A percentile compares a stretch with the other conserved stretches of the same genome.
Conservation (phyloP, 2,888 invertebrate genomes). For the Drosophila sordidula region DNA sequence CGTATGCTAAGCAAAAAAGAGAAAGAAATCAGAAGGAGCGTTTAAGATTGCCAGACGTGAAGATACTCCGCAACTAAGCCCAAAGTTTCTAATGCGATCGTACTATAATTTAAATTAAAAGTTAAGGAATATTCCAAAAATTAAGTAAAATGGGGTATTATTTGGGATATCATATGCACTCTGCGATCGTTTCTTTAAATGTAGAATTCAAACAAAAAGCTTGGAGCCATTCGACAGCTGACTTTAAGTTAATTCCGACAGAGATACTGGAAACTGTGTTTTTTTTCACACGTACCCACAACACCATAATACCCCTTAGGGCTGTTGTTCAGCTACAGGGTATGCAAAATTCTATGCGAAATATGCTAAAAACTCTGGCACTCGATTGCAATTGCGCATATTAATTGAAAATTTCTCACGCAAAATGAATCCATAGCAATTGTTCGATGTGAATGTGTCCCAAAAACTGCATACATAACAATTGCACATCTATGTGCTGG, state of each 20-base stretch:
- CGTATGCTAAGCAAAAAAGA: conserved; percentile 28
- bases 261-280: too few relatives aligned
- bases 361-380: conserved; percentile 67
- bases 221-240: too few relatives aligned
- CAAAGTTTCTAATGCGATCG: too few relatives aligned
- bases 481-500: conserved; percentile 21
- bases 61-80: neutral
- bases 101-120: too few relatives aligned
- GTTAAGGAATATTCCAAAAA: neutral
- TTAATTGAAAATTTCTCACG: conserved; percentile 79
- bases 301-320: neutral
- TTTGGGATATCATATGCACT: too few relatives aligned
- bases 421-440: conserved; percentile 65
- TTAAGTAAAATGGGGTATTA: too few relatives aligned
- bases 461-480: conserved; percentile 54
- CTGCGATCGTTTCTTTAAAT: too few relatives aligned
- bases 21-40: neutral
- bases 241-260: too few relatives aligned
- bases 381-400: conserved; percentile 75
- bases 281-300: neutral
- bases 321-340: neutral
- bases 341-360: conserved; percentile 58
- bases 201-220: too few relatives aligned
- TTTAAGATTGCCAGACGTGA: neutral
- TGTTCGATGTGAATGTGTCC: conserved; percentile 57